Evolutionary conservation across 2,797 vertebrate genomes (phyloP), one percentile per base, ranked within the genome.

Genomic region (Arnoldichthys spilopterus): DNA sequence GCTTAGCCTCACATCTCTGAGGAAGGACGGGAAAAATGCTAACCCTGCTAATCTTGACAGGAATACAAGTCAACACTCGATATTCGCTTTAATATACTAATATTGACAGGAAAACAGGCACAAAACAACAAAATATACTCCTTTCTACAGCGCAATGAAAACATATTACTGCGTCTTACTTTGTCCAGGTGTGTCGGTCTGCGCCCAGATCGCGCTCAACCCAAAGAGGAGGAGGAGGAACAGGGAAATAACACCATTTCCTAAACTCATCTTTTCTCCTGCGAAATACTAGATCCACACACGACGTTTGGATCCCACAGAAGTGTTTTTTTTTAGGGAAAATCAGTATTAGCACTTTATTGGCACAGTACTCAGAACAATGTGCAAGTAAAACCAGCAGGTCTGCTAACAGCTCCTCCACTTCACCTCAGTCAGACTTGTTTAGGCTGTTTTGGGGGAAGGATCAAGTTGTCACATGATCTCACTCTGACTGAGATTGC

Each of bases 201-300:
- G 83, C 0, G 86, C 86, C 30, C 82, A 76, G 73, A 86, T 87
- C 12, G 79, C 77, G 47, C 77, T 82, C 83, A 91, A 78, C 26
- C 85, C 84, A 43, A 89, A 62, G 54, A 91, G 9, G 22, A 94
- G 9, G 22, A 94, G 78, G 22, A 94, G 78, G 0, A 90, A 28
- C 40, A 80, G 74, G 1, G 88, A 58, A 58, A 87, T 7, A 15
- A 86, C 11, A 15, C 84, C 81, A 82, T 76, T 79, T 83, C 88
- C 80, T 2, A 77, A 84, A 76, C 82, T 85, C 91, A 89, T 91
- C 66, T 77, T 86, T 24, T 62, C 20, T 54, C 56, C 18, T 2
- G 67, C 12, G 5, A 61, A 24, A 24, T 13, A 16, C 4, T 40
- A 37, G 47, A 5, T 56, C 67, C 56, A 56, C 45, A 58, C 11